Percentiles rank a stretch among this genome's conserved stretches.
Conservation (phyloP, 2,888 invertebrate genomes). For the Chouioia cunea region DNA sequence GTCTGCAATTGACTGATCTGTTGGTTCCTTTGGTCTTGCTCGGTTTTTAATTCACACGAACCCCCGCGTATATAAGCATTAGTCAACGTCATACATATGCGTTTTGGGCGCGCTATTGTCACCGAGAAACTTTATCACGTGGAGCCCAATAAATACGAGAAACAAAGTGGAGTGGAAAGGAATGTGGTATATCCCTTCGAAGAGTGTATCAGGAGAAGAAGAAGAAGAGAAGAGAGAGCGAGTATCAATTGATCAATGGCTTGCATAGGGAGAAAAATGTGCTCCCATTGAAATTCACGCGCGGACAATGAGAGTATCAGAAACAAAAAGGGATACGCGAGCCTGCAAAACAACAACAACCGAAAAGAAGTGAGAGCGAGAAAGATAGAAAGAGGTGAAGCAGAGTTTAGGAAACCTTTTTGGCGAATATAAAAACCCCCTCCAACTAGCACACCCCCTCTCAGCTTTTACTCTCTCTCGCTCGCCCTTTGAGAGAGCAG, state of each 20-base stretch:
- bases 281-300: slow-evolving; percentile 41
- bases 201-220: slow-evolving; percentile 2
- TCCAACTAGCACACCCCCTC: slow-evolving; percentile 1
- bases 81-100: slow-evolving; percentile 20
- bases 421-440: slow-evolving; percentile 22
- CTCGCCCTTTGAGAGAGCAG: slow-evolving; percentile 12
- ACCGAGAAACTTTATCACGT: slow-evolving; percentile 28
- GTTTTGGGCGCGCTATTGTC: no score
- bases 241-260: slow-evolving; percentile 48
- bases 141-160: slow-evolving; percentile 14
- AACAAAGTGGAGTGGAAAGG: slow-evolving; percentile 4
- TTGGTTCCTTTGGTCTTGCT: no score
- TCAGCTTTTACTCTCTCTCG: background rate
- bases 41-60: no score
- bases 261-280: background rate
- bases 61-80: background rate
- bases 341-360: slow-evolving; percentile 25
- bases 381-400: background rate
- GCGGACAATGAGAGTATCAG: background rate
- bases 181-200: slow-evolving; percentile 10
- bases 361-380: background rate
- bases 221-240: slow-evolving; percentile 8
- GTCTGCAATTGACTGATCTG: no score
- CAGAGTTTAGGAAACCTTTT: background rate
- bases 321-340: background rate